Base-by-base conservation (phyloP, 1,140 invertebrate genomes). In the Heliconius eleuchia region DNA sequence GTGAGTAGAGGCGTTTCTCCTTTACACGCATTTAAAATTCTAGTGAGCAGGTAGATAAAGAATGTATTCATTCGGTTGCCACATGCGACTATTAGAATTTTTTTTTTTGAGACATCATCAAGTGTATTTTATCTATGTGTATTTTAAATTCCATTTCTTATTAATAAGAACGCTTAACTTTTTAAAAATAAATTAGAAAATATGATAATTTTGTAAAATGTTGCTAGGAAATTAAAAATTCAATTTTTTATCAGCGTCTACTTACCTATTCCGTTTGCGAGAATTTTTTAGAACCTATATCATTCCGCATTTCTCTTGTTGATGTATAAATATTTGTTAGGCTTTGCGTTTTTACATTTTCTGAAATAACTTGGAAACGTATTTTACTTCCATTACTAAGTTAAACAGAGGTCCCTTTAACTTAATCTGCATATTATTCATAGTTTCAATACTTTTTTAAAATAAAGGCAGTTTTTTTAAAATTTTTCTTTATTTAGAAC, bases 41-140 rank as follows among this genome's bases (percentile, higher is more conserved):
- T 73, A 82, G 50, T 77, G 73, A 82, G 78, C 81, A 82, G 81
- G 81, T 83, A 80, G 76, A 79, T 83, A 77, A 78, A 79, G 72
- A 78, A 73, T 77, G 77, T 80, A 79, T 86, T 83, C 82, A 86
- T 80, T 79, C 82, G 46, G 77, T 74, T 77, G 73, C 82, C 85
- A 84, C 82, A 83, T 84, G 85, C 83, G 82, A 81, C 77, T 80
- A 80, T 79, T 86, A 81, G 79, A 86, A 81, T 73, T 78, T 83
- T 66, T 83, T 66, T 66, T 66, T n/a, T 23, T n/a, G 60, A 66
- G 60, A 9, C 60, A 27, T 66, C 60, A 30, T 66, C 23, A 66
- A 66, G 60, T 30, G 60, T 13, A 27, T 66, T 13, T 66, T 66
- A 66, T 27, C 23, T 66, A 1, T 27, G 60, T 66, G 1, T 34